Evolutionary conservation across 2,797 vertebrate genomes (phyloP).

Genomic region (Pangasius djambal): DNA sequence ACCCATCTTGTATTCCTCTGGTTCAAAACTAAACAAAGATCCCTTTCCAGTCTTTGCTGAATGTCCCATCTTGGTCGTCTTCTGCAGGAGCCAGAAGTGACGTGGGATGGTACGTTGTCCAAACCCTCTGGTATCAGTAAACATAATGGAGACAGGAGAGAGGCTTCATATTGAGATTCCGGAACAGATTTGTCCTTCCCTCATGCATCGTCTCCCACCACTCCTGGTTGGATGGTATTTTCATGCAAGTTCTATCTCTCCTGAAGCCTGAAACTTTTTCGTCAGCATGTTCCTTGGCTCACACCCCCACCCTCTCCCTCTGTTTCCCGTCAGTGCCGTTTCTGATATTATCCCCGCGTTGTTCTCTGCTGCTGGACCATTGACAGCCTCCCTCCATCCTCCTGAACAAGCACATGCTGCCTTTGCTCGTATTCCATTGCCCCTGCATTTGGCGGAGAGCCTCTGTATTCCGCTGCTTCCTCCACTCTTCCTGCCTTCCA

Average conservation of each 20-base stretch:
- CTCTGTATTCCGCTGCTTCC: constrained; percentile 58
- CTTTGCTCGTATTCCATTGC: constrained; percentile 43
- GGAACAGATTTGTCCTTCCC: constrained; percentile 60
- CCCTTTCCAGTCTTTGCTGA: constrained; percentile 59
- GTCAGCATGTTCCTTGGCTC: constrained; percentile 46
- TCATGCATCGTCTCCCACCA: constrained; percentile 61
- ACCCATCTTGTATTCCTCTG: constrained; percentile 26
- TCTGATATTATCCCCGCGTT: constrained; percentile 61
- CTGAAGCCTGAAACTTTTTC: constrained; percentile 59
- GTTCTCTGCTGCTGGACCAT: constrained; percentile 68
- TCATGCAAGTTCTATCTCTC: constrained; percentile 52
- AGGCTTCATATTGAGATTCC: constrained; percentile 64
- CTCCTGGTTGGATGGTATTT: constrained; percentile 61
- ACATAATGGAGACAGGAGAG: constrained; percentile 70
- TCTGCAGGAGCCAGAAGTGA: constrained; percentile 73
- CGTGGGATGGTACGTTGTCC: constrained; percentile 64
- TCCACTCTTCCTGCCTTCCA: constrained; percentile 57
- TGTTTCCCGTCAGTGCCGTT: constrained; percentile 52
- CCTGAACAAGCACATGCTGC: constrained; percentile 54
- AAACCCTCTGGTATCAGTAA: constrained; percentile 70
- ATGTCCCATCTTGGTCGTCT: constrained; percentile 68
- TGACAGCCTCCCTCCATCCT: constrained; percentile 68
- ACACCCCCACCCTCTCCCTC: constrained; percentile 52
- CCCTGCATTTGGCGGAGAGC: constrained; percentile 37
- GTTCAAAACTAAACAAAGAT: constrained; percentile 46